Evolutionary conservation across 2,797 vertebrate genomes (phyloP), one percentile per base, ranked within the genome.

Genomic region (Hipposideros larvatus): DNA sequence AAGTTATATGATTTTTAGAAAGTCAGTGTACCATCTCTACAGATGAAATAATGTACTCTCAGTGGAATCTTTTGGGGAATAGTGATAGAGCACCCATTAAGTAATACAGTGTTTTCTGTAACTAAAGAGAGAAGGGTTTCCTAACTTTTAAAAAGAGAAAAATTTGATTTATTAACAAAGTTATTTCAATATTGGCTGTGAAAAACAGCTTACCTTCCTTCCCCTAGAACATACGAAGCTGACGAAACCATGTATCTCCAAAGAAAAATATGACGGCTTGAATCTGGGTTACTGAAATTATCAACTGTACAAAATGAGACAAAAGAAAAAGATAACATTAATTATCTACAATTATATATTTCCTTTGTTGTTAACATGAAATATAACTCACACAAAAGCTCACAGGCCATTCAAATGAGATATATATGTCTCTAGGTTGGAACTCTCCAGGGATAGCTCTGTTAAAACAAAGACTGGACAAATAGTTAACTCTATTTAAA

Each of bases 221-320:
- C 37, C 75, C 63, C 5, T 4, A 84, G 24, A 94, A 90, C 14
- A 31, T 48, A 91, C 74, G 73, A 96, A 68, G 31, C 2, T 80
- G 91, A 96, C 4, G 65, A 61, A 97, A 92, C 19, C 77, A 90
- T 37, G 89, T 92, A 90, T 68, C 79, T 73, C 55, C 43, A 96
- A 34, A 90, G 37, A 61, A 95, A 95, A 4, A 48, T 80, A 63
- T 61, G 95, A 97, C 41, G 96, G 83, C 75, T 95, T 96, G 90
- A 88, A 89, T 96, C 85, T 97, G 51, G 95, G 71, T 37, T 94
- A 94, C 43, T 41, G 90, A 98, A 97, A 98, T 97, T 78, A 94
- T 66, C 85, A 95, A 84, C 95, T 98, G 66, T 93, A 95, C 37
- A 78, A 97, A 97, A 97, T 55, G 87, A 94, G 1, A 83, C 73